Base-by-base conservation (phyloP, 2,797 vertebrate species). In the Esox masquinongy region DNA sequence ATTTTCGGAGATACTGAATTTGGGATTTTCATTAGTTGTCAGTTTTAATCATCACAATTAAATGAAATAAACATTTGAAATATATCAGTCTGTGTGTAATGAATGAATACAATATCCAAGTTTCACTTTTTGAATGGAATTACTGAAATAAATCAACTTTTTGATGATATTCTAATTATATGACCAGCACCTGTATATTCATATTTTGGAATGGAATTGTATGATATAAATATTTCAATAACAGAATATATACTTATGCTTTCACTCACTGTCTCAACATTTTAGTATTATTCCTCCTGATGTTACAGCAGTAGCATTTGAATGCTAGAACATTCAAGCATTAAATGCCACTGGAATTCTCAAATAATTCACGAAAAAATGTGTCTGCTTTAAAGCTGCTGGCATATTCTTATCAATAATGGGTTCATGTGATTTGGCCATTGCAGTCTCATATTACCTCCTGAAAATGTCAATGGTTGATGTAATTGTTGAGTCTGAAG, bases 141-240 rank as follows among this genome's bases (percentile, higher is more conserved):
- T n/a, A n/a, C n/a, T n/a, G n/a, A n/a, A n/a, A n/a, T n/a, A n/a
- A n/a, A n/a, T n/a, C n/a, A n/a, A n/a, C n/a, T n/a, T n/a, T n/a
- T n/a, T n/a, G n/a, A n/a, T n/a, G n/a, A n/a, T n/a, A n/a, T n/a
- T n/a, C n/a, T n/a, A n/a, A n/a, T n/a, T n/a, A n/a, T n/a, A n/a
- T n/a, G n/a, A n/a, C n/a, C n/a, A n/a, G n/a, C n/a, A n/a, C n/a
- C n/a, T 31, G 3, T 31, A 31, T 31, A 31, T 31, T 6, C 43
- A 47, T 34, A n/a, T 79, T 79, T 80, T 74, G 50, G 16, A 66
- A 16, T 14, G 29, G 15, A 29, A 34, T 66, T 66, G 64, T 34
- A 66, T 66, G 64, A 67, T 11, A 39, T 3, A 22, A 77, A 70
- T 74, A 74, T 80, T 84, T 83, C n/a, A 71, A 76, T 68, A 14